These are phyloP conservation scores for Tricholauxania praeusta DNA, from an alignment of 2,888 invertebrate genomes.

Conservation along the genomic window DNA sequence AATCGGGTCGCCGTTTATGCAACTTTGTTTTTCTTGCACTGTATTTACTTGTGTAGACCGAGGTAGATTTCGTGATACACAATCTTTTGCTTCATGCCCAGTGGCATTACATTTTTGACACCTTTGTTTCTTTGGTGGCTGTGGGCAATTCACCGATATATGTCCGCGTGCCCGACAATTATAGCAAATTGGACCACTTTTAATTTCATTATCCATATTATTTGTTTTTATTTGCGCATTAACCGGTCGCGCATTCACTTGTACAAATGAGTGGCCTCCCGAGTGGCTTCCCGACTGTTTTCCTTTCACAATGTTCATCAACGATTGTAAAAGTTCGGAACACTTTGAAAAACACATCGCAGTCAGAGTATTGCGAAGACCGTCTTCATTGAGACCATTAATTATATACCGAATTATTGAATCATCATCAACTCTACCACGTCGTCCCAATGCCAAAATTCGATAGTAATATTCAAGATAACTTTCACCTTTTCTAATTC, in stretches of 20 bases:
- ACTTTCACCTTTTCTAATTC: slow-evolving; percentile 3
- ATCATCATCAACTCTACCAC: background rate
- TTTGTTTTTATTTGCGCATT: too few species aligned
- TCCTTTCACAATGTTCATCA: background rate
- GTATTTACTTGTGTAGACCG: slow-evolving; percentile 9
- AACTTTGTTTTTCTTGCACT: slow-evolving; percentile 15
- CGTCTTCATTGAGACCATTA: slow-evolving; percentile 5
- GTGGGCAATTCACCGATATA: slow-evolving; percentile 18
- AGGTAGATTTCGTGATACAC: background rate
- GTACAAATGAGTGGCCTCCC: too few species aligned
- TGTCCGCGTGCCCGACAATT: slow-evolving; percentile 32
- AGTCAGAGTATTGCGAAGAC: background rate
- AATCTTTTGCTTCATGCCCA: slow-evolving; percentile 28
- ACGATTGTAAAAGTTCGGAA: background rate
- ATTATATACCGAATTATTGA: background rate
- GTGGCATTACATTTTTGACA: slow-evolving; percentile 14
- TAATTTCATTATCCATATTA: background rate
- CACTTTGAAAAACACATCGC: background rate
- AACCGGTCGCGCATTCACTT: too few species aligned
- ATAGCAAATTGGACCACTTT: slow-evolving; percentile 23
- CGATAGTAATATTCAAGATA: background rate
- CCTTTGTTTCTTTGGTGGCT: background rate
- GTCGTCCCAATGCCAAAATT: background rate
- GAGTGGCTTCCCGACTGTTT: too few species aligned
- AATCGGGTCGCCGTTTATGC: too few species aligned